phyloP scores from a whole-genome alignment of 2,888 invertebrate genomes.

The Leptopilina myrica region DNA sequence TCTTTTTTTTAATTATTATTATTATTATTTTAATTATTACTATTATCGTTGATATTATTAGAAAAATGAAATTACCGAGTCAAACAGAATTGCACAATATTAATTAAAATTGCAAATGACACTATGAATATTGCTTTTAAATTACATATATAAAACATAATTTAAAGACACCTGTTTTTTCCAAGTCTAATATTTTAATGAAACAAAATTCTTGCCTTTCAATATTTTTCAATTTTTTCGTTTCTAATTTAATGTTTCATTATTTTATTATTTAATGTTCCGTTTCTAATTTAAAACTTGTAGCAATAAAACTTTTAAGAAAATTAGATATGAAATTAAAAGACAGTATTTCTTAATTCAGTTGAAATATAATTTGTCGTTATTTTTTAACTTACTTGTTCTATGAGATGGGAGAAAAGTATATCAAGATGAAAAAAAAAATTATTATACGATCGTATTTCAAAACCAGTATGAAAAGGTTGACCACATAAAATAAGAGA shows the following conservation, averaged over 20 bases:
- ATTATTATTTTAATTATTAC: no score
- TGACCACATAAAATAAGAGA: conserved; percentile 10
- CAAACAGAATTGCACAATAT: conserved; percentile 4
- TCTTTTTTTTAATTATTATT: neutral
- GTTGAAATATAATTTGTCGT: neutral
- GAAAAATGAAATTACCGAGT: neutral
- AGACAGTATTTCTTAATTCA: neutral
- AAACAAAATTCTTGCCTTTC: conserved; percentile 2
- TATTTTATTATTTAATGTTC: neutral
- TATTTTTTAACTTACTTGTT: neutral
- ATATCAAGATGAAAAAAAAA: neutral
- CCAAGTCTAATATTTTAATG: neutral
- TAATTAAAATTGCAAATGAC: conserved; percentile 6
- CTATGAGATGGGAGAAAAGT: neutral
- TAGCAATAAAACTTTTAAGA: neutral
- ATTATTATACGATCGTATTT: conserved; percentile 15
- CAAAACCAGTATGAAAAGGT: neutral
- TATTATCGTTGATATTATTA: no score
- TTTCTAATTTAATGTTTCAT: no score
- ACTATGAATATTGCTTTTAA: neutral
- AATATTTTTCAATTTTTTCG: no score
- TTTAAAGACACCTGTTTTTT: neutral
- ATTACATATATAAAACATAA: neutral
- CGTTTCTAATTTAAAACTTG: no score
- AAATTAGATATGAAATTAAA: conserved; percentile 14